Conservation (phyloP, 1,140 invertebrate species). For the Tribolium madens region DNA sequence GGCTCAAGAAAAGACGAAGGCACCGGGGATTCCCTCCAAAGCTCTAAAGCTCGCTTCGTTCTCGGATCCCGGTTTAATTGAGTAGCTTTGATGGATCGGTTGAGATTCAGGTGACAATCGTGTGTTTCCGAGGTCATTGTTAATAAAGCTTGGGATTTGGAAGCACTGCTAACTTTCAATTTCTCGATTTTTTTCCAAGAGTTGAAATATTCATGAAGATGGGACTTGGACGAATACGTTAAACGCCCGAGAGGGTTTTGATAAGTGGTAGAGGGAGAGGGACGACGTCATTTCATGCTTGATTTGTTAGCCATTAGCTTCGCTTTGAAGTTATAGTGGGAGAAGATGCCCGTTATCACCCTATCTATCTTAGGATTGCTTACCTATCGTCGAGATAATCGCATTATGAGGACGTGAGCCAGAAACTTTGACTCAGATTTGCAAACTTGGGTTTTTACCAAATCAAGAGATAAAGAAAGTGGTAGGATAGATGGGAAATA, state of each 20-base stretch:
- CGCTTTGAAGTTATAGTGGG: conserved; percentile 39
- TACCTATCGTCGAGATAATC: conserved; percentile 41
- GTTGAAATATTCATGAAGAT: conserved; percentile 49
- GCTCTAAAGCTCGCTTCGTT: conserved; percentile 19
- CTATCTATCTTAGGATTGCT: conserved; percentile 42
- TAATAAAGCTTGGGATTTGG: not conserved
- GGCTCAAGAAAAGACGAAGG: conserved; percentile 23
- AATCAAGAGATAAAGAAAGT: not conserved
- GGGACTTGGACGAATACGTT: conserved; percentile 43
- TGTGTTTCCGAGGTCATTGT: conserved; percentile 12
- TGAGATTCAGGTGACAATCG: conserved; percentile 24
- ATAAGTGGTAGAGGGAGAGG: conserved; percentile 43
- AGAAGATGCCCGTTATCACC: conserved; percentile 43
- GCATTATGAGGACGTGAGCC: conserved; percentile 26
- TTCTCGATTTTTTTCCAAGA: conserved; percentile 13
- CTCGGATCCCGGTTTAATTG: conserved; percentile 31
- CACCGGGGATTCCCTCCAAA: conserved; percentile 11
- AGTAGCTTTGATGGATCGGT: conserved; percentile 28
- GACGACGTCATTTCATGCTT: conserved; percentile 54
- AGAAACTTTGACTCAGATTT: not conserved
- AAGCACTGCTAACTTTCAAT: not conserved
- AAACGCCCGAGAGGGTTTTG: conserved; percentile 46
- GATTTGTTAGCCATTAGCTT: conserved; percentile 53
- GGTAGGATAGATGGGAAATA: not conserved
- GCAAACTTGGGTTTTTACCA: not conserved